A percentile compares a stretch with the other conserved stretches of the same genome.
phyloP scores from a whole-genome alignment of 2,888 invertebrate genomes.

The Caenorhabditis angaria region DNA sequence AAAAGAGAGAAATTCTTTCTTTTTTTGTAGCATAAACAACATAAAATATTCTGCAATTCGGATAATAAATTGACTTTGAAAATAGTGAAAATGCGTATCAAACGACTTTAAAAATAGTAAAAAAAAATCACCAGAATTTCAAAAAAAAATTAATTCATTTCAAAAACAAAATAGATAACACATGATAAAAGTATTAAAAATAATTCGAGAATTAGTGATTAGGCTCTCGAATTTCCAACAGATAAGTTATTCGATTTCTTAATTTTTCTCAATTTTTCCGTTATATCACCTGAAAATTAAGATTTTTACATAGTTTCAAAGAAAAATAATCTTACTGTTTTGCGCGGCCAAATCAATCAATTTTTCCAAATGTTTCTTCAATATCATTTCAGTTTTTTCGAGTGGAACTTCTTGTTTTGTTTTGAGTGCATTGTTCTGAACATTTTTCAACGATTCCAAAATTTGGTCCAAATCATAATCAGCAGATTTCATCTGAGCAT shows the following conservation, averaged over 20 bases:
- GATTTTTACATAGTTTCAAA: not conserved
- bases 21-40: not conserved
- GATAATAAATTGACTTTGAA: too few relatives aligned
- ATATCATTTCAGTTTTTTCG: constrained; percentile 38
- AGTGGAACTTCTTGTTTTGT: constrained; percentile 25
- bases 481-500: constrained; percentile 42
- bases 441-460: constrained; percentile 15
- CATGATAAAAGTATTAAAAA: constrained; percentile 1
- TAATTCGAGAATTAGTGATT: constrained; percentile 2
- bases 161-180: not conserved
- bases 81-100: not conserved
- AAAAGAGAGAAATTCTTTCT: too few relatives aligned
- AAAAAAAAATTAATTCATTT: not conserved
- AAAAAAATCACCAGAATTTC: not conserved
- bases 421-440: constrained; percentile 23
- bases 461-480: constrained; percentile 44
- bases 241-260: constrained; percentile 23
- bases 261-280: constrained; percentile 22
- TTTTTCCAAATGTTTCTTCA: constrained; percentile 44
- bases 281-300: constrained; percentile 28
- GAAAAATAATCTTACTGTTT: constrained; percentile 14
- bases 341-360: constrained; percentile 29
- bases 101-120: not conserved
- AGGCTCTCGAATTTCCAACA: constrained; percentile 22
- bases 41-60: not conserved